Conservation (phyloP, 2,888 invertebrate genomes). For the Anticlea derivata region DNA sequence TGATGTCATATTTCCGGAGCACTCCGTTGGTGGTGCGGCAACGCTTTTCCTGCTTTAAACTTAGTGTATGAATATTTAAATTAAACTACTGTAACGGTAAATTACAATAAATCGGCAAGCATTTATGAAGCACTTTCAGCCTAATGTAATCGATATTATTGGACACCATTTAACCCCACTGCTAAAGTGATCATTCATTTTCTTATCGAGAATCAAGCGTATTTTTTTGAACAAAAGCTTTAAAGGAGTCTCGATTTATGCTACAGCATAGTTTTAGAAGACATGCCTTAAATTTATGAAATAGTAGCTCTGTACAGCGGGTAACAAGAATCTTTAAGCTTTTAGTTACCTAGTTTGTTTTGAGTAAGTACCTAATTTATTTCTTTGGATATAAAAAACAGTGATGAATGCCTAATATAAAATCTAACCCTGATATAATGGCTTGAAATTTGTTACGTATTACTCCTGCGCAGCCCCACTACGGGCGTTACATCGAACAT, state of each 20-base stretch:
- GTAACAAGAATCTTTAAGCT: slow-evolving; percentile 17
- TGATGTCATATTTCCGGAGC: neutral
- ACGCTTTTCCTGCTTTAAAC: slow-evolving; percentile 13
- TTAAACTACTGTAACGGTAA: neutral
- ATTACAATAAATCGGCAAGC: slow-evolving; percentile 1
- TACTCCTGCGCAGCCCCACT: too few relatives aligned
- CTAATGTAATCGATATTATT: neutral
- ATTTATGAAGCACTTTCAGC: neutral
- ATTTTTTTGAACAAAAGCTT: neutral
- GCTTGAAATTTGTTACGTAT: too few relatives aligned
- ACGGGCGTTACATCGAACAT: too few relatives aligned
- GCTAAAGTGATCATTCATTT: neutral
- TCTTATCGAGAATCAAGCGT: neutral
- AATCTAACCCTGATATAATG: too few relatives aligned
- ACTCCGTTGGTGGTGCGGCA: neutral
- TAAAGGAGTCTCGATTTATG: neutral
- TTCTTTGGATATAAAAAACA: too few relatives aligned
- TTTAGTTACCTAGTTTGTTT: neutral
- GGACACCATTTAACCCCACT: slow-evolving; percentile 1
- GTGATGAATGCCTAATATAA: too few relatives aligned
- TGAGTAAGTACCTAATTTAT: too few relatives aligned
- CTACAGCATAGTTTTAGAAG: neutral
- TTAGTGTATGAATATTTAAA: slow-evolving; percentile 5
- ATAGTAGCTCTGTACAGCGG: slow-evolving; percentile 8
- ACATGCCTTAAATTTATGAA: slow-evolving; percentile 2